These are phyloP conservation scores for Holothuria scabra DNA, from an alignment of 53 echinoderm and acorn worm genomes.

Conservation along the genomic window DNA sequence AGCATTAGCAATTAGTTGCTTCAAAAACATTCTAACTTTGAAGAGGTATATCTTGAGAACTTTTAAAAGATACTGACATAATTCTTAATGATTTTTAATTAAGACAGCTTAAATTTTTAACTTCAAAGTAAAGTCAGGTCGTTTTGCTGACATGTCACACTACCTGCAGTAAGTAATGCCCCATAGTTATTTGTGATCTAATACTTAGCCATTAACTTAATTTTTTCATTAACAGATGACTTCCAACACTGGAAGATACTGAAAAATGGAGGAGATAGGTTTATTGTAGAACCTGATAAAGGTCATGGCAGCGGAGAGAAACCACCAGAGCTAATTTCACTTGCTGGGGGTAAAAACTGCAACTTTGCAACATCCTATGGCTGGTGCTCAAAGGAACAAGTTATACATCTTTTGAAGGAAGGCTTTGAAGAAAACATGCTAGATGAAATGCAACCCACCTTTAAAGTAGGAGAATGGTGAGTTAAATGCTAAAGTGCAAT, in stretches of 20 bases:
- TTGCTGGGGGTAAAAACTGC: conserved; percentile 50
- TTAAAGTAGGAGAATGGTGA: conserved; percentile 89
- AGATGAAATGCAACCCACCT: conserved; percentile 72
- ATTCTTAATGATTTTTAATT: too few species aligned
- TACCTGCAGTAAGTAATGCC: too few species aligned
- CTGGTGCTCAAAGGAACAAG: conserved; percentile 75
- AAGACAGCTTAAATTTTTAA: too few species aligned
- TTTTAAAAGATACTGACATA: too few species aligned
- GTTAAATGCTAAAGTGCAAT: not conserved
- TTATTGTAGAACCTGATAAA: conserved; percentile 63
- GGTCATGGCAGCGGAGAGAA: conserved; percentile 50
- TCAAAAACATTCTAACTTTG: too few species aligned
- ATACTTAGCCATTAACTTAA: not conserved
- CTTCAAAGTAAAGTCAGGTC: too few species aligned
- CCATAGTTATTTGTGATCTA: too few species aligned
- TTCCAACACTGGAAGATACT: conserved; percentile 63
- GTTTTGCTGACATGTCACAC: too few species aligned
- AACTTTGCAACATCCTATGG: conserved; percentile 90
- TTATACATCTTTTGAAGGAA: conserved; percentile 73
- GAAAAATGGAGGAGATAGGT: conserved; percentile 70
- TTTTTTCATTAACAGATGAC: not conserved
- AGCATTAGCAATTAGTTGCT: too few species aligned
- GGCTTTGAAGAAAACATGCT: conserved; percentile 74
- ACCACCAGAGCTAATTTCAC: conserved; percentile 65
- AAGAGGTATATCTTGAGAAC: too few species aligned